Conservation (phyloP, 2,888 invertebrate species). For the Miltochrista miniata region DNA sequence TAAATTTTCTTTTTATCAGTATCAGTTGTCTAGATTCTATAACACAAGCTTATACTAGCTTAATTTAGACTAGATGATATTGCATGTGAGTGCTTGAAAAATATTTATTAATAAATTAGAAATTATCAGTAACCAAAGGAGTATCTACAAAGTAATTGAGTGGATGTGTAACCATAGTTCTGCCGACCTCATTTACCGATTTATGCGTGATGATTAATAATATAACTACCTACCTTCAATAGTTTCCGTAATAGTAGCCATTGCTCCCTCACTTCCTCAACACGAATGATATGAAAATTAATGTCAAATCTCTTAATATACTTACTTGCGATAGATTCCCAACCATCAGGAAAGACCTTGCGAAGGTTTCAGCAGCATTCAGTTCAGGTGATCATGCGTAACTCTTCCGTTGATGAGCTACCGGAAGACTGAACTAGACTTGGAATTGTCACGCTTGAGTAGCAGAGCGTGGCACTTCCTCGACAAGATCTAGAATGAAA, state of each 20-base stretch:
- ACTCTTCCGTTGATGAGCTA: constrained; percentile 21
- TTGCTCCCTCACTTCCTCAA: constrained; percentile 44
- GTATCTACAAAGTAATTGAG: no score
- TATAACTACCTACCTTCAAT: constrained; percentile 47
- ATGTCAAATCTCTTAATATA: constrained; percentile 67
- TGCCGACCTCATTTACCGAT: no score
- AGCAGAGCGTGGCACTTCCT: constrained; percentile 5
- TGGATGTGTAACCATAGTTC: no score
- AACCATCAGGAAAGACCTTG: constrained; percentile 47
- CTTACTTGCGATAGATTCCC: constrained; percentile 42
- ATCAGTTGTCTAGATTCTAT: no score
- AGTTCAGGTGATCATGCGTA: constrained; percentile 51
- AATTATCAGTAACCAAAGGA: no score
- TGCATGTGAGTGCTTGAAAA: no score
- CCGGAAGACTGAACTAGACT: constrained; percentile 9
- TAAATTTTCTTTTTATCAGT: no score
- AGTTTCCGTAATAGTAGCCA: constrained; percentile 62
- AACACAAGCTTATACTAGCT: no score
- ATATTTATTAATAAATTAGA: no score
- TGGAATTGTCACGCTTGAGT: constrained; percentile 17
- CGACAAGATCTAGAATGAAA: not conserved
- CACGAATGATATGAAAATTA: constrained; percentile 61
- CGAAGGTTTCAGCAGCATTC: constrained; percentile 38
- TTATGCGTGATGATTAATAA: not conserved
- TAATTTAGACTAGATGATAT: no score